Base-by-base conservation (phyloP, 1,140 invertebrate genomes). In the Neelides sp. region DNA sequence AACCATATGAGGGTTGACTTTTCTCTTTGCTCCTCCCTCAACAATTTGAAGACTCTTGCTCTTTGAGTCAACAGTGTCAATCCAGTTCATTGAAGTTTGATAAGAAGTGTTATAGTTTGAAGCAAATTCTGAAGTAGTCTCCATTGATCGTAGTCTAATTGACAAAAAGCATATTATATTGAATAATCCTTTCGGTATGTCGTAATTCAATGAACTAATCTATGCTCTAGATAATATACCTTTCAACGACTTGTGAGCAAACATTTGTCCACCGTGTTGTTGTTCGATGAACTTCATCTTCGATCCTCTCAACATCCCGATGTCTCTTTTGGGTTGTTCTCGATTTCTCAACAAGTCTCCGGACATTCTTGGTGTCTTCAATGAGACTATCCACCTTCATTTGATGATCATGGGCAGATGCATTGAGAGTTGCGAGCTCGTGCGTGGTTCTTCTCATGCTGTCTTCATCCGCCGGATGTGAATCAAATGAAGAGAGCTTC, bases 191-290 rank as follows among this genome's bases (percentile, higher is more conserved):
- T 17, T 17, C 32, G 5, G 4, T 45, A 28, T 37, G 4, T 3
- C 4, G 15, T 30, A 13, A n/a, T 13, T 28, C 15, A 28, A n/a
- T 1, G 15, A 35, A 17, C 26, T 23, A 13, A 48, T 24, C 13
- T 23, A 20, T 36, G 3, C 2, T 37, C n/a, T 20, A 12, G 23
- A 15, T 17, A 26, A 61, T 60, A 61, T 63, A 86, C 81, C 88
- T 81, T 63, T 97, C 92, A 43, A 83, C 82, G 39, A 96, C 71
- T 69, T 96, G 90, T 30, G 78, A 78, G 66, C 86, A 90, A 12
- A 95, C 80, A 58, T 83, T 87, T 59, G 82, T 85, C 92, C 92
- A 98, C 43, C 92, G 74, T 32, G 76, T 78, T 57, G 85, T 86
- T 4, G 98, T 68, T 62, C 83, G 79, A 55, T 84, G 79, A 2